A percentile compares a stretch with the other conserved stretches of the same genome.
These are phyloP conservation scores for Ceyx cyanopectus DNA, from an alignment of 2,113 vertebrate genomes.

Conservation along the genomic window DNA sequence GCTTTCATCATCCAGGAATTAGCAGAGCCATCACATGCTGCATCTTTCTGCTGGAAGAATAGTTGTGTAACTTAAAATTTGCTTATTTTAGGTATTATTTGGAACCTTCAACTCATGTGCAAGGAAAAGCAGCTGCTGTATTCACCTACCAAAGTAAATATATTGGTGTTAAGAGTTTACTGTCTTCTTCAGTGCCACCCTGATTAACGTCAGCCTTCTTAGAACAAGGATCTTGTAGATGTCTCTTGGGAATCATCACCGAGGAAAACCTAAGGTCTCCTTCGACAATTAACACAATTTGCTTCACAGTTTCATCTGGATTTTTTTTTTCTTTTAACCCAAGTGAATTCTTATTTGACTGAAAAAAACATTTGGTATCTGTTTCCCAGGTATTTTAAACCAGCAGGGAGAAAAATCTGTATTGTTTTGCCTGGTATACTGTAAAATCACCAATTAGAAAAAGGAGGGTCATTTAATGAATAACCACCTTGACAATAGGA, in stretches of 20 bases:
- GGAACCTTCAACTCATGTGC: not conserved
- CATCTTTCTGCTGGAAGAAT: not conserved
- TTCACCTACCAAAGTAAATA: not conserved
- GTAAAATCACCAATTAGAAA: slow-evolving; percentile 74
- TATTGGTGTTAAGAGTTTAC: not conserved
- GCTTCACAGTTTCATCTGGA: slow-evolving; percentile 41
- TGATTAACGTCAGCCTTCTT: not conserved
- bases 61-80: not conserved
- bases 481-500: slow-evolving; percentile 46
- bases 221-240: slow-evolving; percentile 40
- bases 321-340: slow-evolving; percentile 35
- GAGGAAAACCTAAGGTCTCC: slow-evolving; percentile 61
- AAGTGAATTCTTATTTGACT: slow-evolving; percentile 72
- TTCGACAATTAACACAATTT: slow-evolving; percentile 41
- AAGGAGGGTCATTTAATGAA: slow-evolving; percentile 34
- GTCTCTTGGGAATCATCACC: slow-evolving; percentile 64
- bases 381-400: slow-evolving; percentile 62
- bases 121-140: not conserved
- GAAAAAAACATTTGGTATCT: slow-evolving; percentile 59
- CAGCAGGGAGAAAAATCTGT: slow-evolving; percentile 51
- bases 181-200: not conserved
- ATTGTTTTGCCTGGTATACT: slow-evolving; percentile 36
- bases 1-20: not conserved
- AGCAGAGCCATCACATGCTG: not conserved
- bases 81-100: not conserved